Conservation (phyloP, 1,140 invertebrate species). For the Drosophila rhopaloa region DNA sequence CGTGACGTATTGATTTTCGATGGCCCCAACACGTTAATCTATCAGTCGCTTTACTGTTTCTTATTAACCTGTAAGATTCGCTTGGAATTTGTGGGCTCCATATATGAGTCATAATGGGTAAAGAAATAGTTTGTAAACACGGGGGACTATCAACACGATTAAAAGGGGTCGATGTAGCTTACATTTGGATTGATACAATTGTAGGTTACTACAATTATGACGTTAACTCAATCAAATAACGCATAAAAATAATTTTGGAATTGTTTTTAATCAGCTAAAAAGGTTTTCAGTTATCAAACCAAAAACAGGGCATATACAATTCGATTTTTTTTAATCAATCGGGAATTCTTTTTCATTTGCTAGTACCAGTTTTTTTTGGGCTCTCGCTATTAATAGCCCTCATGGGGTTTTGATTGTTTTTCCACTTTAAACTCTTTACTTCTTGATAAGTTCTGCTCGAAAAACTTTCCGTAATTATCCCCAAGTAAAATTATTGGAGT, state of each 20-base stretch:
- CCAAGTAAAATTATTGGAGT: constrained; percentile 4
- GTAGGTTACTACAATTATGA: neutral
- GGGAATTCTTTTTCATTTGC: constrained; percentile 20
- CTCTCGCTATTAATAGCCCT: constrained; percentile 37
- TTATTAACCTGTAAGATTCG: neutral
- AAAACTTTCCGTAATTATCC: neutral
- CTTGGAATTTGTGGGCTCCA: neutral
- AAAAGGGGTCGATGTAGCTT: neutral
- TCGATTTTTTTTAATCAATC: neutral
- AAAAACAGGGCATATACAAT: constrained; percentile 20
- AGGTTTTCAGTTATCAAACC: neutral
- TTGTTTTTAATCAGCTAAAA: neutral
- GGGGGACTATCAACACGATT: neutral
- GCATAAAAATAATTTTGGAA: constrained; percentile 1
- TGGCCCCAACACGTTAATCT: constrained; percentile 22
- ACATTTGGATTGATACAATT: neutral
- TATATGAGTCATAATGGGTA: constrained; percentile 17
- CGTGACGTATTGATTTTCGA: constrained; percentile 42
- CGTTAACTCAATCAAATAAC: neutral
- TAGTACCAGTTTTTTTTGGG: constrained; percentile 15
- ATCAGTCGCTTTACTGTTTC: constrained; percentile 2
- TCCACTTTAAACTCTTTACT: constrained; percentile 12
- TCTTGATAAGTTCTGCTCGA: constrained; percentile 10
- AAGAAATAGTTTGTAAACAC: neutral
- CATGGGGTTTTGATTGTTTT: constrained; percentile 23